Percentiles rank a stretch among this genome's conserved stretches.
These are phyloP conservation scores for Tolypeutes matacus DNA, from an alignment of 2,797 vertebrate species.

Conservation along the genomic window DNA sequence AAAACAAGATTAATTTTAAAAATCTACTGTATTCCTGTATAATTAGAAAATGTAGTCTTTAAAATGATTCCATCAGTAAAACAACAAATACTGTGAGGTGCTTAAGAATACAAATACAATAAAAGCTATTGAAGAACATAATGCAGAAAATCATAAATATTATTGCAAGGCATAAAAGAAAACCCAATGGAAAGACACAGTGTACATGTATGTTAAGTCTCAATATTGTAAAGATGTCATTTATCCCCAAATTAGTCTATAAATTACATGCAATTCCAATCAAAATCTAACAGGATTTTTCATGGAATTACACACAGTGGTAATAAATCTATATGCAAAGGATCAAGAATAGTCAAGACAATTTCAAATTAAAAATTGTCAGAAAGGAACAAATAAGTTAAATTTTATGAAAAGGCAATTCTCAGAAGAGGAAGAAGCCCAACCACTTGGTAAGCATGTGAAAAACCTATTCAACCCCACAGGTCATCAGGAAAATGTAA, in stretches of 20 bases:
- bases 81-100: background rate
- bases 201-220: background rate
- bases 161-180: conserved; percentile 6
- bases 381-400: background rate
- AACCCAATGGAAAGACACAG: background rate
- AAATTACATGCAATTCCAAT: conserved; percentile 4
- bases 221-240: background rate
- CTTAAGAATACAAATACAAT: background rate
- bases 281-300: conserved; percentile 12
- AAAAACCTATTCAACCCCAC: conserved; percentile 13
- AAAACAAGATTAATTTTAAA: conserved; percentile 14
- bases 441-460: background rate
- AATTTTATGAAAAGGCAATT: background rate
- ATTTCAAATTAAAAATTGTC: background rate
- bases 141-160: conserved; percentile 19
- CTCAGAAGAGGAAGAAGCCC: background rate
- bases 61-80: background rate
- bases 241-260: background rate
- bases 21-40: background rate
- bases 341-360: conserved; percentile 13
- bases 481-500: conserved; percentile 13
- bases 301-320: background rate
- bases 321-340: background rate
- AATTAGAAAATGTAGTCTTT: conserved; percentile 28
- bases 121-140: background rate